These are phyloP conservation scores for Hydraecia micacea DNA, from an alignment of 2,888 invertebrate species.

Conservation along the genomic window DNA sequence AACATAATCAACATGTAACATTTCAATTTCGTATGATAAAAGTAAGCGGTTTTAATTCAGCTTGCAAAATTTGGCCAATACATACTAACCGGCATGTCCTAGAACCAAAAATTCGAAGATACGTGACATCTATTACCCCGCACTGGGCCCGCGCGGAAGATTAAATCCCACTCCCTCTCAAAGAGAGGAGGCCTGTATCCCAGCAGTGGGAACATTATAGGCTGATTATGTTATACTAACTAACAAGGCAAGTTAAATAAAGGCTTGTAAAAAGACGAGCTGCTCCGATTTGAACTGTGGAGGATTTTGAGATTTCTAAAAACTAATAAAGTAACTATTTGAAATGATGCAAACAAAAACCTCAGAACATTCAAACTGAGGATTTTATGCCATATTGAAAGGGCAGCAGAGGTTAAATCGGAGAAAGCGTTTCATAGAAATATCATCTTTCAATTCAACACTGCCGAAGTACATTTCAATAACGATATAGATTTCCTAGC, in stretches of 20 bases:
- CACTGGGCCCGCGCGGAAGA: too few species aligned
- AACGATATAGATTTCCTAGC: conserved; percentile 5
- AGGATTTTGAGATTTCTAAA: background rate
- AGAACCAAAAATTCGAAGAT: too few species aligned
- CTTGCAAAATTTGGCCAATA: background rate
- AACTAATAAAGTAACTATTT: background rate
- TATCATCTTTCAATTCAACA: background rate
- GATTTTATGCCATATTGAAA: conserved; percentile 8
- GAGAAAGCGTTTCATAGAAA: conserved; percentile 26
- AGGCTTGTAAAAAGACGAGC: background rate
- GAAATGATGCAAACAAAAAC: background rate
- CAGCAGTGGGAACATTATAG: too few species aligned
- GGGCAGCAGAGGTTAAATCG: conserved; percentile 11
- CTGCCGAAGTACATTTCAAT: background rate
- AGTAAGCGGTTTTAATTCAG: background rate
- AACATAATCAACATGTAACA: background rate
- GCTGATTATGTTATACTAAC: too few species aligned
- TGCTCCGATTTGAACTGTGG: background rate
- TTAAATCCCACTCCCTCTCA: too few species aligned
- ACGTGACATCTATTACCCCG: too few species aligned
- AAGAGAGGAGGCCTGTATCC: too few species aligned
- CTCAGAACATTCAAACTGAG: background rate
- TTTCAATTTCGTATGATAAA: too few species aligned
- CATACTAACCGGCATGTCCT: too few species aligned
- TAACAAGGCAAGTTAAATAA: too few species aligned